A percentile compares a stretch with the other conserved stretches of the same genome.
Conservation (phyloP, 1,140 invertebrate species). For the Babylonia areolata region DNA sequence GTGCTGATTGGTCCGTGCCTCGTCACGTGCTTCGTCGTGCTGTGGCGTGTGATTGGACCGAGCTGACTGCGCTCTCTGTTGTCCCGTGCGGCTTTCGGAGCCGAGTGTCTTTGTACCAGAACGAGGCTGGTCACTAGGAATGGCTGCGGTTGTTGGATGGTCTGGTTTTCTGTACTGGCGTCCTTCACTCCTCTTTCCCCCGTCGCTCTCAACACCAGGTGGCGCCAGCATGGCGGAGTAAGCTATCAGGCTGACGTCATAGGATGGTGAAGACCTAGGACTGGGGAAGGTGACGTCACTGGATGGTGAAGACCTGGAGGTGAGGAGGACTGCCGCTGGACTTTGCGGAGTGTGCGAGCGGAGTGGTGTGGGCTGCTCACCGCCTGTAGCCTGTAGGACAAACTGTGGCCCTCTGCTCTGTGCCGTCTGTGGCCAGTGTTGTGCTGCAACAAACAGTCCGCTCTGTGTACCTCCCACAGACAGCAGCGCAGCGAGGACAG, state of each 20-base stretch:
- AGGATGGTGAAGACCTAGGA: no score
- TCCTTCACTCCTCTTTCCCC: neutral
- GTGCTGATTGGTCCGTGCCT: neutral
- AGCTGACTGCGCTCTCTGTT: neutral
- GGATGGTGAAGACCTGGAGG: no score
- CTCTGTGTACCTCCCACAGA: neutral
- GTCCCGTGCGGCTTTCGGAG: neutral
- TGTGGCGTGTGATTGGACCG: no score
- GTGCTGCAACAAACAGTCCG: neutral
- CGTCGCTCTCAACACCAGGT: neutral
- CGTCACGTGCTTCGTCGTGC: conserved; percentile 14
- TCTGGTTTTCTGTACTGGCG: neutral
- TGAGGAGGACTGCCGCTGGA: neutral
- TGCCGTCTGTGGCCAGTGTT: neutral
- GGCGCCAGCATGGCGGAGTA: neutral
- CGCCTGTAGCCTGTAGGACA: no score
- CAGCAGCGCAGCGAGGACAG: neutral
- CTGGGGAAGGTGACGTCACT: no score
- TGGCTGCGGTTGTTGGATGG: neutral
- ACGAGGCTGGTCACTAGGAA: neutral
- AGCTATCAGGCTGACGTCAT: neutral
- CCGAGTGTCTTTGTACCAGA: neutral
- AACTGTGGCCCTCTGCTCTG: neutral
- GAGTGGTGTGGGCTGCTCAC: no score
- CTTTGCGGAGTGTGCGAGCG: no score